Evolutionary conservation across 2,113 vertebrate genomes (phyloP), one percentile per base, ranked within the genome.

Genomic region (Cebidichthys violaceus): DNA sequence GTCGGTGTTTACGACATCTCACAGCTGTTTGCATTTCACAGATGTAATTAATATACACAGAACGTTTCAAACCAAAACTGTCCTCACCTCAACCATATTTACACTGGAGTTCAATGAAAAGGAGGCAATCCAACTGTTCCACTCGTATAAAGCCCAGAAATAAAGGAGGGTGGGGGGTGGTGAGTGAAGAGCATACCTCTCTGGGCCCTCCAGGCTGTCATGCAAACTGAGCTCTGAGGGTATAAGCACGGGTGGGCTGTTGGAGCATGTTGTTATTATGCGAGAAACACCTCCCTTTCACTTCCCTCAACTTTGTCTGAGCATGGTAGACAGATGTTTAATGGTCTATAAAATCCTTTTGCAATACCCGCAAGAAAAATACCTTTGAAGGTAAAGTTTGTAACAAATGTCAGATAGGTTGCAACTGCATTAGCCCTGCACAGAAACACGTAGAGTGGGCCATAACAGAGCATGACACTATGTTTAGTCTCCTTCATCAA

Each of bases 241-340:
- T 31, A 24, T 45, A 74, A 74, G 6, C 45, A 18, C 22, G 52
- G 73, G 70, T 35, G 81, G 83, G 83, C 83, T 92, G 90, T 81
- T 80, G 79, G 31, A 86, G 82, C 86, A 90, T 79, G 86, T 85
- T 68, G 75, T 55, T 70, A 67, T 79, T 72, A 54, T 41, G 54
- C 9, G 29, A 50, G 45, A 78, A 84, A 52, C 69, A 20, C 70
- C 65, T 59, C 37, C 59, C 75, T 68, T 81, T 75, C 37, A 75
- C 62, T 57, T 50, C 29, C 33, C 65, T 69, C 41, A 27, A 35
- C 22, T 78, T 6, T 50, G 52, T 54, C 79, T 24, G 18, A 35
- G 81, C 50, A 9, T 55, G 54, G 39, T 0, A 80, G 79, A 87
- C 86, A 77, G 65, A 87, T 79, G 74, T 87, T 87, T 89, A 86